Base-by-base conservation (phyloP, 2,797 vertebrate genomes). In the Parauchenoglanis punctatus region DNA sequence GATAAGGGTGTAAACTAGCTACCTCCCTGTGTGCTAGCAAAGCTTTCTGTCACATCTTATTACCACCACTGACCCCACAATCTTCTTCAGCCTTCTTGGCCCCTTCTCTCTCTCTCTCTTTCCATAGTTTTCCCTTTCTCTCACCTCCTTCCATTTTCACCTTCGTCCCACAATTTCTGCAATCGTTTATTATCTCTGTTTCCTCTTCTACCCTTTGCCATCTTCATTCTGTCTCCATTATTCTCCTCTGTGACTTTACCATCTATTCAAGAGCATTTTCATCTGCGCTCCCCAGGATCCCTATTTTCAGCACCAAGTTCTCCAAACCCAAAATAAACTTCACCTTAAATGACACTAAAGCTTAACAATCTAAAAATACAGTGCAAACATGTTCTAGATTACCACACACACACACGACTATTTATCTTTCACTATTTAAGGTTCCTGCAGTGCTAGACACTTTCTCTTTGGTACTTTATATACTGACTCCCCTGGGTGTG, bases 1-100 rank as follows among this genome's bases (percentile, higher is more conserved):
- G 93, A 94, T 94, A 91, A 92, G 95, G 95, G 94, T 95, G 92
- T 94, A 93, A 94, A 94, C 92, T 88, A 94, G 93, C 88, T 91
- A 82, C 92, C 92, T 88, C 92, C 92, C 93, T 92, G 93, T 83
- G 84, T 93, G 94, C 91, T 92, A 93, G 90, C 94, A 65, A 91
- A 93, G 93, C 92, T 93, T 92, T 90, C 91, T 93, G 93, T 94
- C 94, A 95, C 94, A 93, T 95, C 92, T 91, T 84, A 91, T 95
- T 92, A 93, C 92, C 93, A 90, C 91, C 92, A 88, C 92, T 92
- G 92, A 86, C 94, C 93, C 91, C 90, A 44, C 35, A 68, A 86
- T 46, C 68, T 73, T 3, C 52, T 40, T 78, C 18, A 40, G 44
- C 61, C 17, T 67, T n/a, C 59, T 11, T n/a, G 23, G 58, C 67